phyloP scores from a whole-genome alignment of 2,113 vertebrate species.

The Calypte anna region DNA sequence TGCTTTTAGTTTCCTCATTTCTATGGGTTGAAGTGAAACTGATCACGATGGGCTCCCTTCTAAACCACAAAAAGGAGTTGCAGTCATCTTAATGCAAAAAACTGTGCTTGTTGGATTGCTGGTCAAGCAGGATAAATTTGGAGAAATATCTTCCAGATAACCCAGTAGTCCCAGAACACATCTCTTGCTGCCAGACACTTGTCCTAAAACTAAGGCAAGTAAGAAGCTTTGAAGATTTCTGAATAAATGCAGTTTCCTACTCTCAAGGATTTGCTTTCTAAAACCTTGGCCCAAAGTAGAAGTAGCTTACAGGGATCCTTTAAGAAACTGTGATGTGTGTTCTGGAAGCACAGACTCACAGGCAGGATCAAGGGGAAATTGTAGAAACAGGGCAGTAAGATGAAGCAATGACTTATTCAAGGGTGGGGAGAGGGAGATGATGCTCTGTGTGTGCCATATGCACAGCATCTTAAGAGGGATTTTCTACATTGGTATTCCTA shows the following conservation, averaged over 20 bases:
- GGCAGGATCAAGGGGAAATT: not conserved
- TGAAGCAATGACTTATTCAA: not conserved
- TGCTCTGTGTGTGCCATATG: not conserved
- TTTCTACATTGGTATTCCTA: not conserved
- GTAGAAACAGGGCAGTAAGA: not conserved
- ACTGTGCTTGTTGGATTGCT: not conserved
- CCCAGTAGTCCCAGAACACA: not conserved
- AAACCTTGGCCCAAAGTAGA: not conserved
- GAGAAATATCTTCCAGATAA: not conserved
- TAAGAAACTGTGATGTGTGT: rapidly evolving
- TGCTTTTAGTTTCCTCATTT: not conserved
- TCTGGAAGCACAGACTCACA: not conserved
- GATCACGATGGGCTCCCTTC: not conserved
- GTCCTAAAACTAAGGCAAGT: not conserved
- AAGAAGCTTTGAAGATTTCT: not conserved
- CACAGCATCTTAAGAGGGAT: not conserved
- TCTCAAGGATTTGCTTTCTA: not conserved
- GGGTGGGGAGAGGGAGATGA: not conserved
- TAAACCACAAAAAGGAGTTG: not conserved
- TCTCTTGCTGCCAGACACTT: not conserved
- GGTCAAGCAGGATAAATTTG: not conserved
- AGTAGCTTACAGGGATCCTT: not conserved
- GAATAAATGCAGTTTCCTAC: not conserved
- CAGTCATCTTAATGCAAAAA: not conserved
- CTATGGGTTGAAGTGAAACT: not conserved